A percentile compares a stretch with the other conserved stretches of the same genome.
These are phyloP conservation scores for Lasioglossum oenotherae DNA, from an alignment of 2,888 invertebrate species.

Conservation along the genomic window DNA sequence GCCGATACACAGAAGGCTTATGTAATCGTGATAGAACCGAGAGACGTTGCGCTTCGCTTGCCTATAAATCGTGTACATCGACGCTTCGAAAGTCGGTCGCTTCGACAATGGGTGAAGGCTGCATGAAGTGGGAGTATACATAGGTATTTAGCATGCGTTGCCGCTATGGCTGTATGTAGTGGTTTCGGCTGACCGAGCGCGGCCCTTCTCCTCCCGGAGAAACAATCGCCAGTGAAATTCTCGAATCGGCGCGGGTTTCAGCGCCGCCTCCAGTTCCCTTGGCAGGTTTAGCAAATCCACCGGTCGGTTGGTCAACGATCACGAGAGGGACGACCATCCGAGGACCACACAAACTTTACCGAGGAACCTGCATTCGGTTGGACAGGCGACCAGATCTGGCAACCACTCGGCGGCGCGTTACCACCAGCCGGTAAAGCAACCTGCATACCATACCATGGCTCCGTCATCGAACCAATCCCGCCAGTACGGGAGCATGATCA, in stretches of 20 bases:
- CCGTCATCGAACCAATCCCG: conserved; percentile 60
- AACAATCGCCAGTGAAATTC: conserved; percentile 29
- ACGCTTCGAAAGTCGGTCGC: conserved; percentile 44
- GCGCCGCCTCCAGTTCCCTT: conserved; percentile 90
- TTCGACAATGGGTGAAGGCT: conserved; percentile 65
- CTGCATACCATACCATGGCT: not conserved
- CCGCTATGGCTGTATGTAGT: conserved; percentile 36
- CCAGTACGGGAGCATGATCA: conserved; percentile 85
- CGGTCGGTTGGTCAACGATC: conserved; percentile 87
- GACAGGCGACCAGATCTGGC: conserved; percentile 78
- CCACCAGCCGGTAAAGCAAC: conserved; percentile 38
- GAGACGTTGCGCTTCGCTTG: conserved; percentile 52
- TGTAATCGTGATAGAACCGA: conserved; percentile 23
- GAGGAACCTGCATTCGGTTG: conserved; percentile 85
- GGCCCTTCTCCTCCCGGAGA: not conserved
- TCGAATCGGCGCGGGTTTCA: conserved; percentile 84
- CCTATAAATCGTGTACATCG: conserved; percentile 35
- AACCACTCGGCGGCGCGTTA: conserved; percentile 30
- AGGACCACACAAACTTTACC: conserved; percentile 92
- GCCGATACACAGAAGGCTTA: conserved; percentile 47
- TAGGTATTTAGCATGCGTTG: conserved; percentile 41
- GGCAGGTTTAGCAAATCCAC: conserved; percentile 94
- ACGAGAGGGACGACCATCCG: conserved; percentile 86
- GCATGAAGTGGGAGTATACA: conserved; percentile 59
- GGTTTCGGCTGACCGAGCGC: conserved; percentile 20